Evolutionary conservation across 37 sponge, comb jelly and placozoan genomes (phyloP).

Genomic region (Oopsacas minuta): DNA sequence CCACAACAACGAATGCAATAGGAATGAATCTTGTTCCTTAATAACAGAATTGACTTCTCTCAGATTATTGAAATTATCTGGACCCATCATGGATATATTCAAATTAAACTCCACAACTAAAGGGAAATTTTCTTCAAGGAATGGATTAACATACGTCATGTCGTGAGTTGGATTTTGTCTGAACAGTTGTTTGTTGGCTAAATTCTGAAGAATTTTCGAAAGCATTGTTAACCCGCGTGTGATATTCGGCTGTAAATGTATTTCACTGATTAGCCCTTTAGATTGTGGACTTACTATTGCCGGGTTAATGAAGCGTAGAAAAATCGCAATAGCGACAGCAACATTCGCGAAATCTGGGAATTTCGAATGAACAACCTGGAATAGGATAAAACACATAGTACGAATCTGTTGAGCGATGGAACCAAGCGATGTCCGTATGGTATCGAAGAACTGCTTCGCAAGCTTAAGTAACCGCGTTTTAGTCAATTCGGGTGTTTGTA

Average conservation of each 20-base stretch:
- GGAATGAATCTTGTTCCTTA: neutral
- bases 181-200: neutral
- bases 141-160: neutral
- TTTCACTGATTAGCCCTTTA: neutral
- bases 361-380: neutral
- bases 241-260: neutral
- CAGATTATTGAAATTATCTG: neutral
- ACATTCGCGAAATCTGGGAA: neutral
- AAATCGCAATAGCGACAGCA: neutral
- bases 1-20: neutral
- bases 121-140: neutral
- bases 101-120: neutral
- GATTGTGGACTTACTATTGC: neutral
- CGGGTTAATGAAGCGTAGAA: neutral
- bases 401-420: neutral
- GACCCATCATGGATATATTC: neutral
- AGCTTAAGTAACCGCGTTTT: neutral
- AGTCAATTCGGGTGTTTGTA: neutral
- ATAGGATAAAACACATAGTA: neutral
- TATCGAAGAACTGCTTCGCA: neutral
- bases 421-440: neutral
- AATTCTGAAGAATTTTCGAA: slow-evolving; percentile 5
- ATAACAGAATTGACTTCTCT: neutral
- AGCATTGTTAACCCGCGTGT: neutral
- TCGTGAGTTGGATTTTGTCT: neutral